Percentiles rank a stretch among this genome's conserved stretches.
Evolutionary conservation across 2,113 vertebrate species (phyloP).

Genomic region (Xenus cinereus): DNA sequence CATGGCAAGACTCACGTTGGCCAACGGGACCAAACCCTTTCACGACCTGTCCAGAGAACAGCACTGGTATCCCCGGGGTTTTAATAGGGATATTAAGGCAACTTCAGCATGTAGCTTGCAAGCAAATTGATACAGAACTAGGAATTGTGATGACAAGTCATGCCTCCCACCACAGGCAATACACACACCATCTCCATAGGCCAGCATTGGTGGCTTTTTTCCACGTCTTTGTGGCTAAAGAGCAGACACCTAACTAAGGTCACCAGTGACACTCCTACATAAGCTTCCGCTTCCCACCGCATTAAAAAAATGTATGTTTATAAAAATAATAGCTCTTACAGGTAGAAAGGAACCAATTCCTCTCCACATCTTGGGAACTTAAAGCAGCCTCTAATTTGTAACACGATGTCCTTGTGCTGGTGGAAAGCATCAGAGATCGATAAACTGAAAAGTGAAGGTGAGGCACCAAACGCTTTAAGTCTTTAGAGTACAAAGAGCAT

Average conservation of each 20-base stretch:
- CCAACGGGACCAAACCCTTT: neutral
- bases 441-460: neutral
- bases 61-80: neutral
- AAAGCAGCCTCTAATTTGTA: neutral
- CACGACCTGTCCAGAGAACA: neutral
- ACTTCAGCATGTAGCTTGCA: neutral
- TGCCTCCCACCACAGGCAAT: neutral
- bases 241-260: neutral
- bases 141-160: neutral
- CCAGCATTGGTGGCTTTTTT: neutral
- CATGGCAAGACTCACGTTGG: neutral
- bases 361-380: neutral
- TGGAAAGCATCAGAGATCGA: neutral
- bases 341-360: neutral
- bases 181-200: rapidly evolving
- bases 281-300: neutral
- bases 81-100: neutral
- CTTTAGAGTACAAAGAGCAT: neutral
- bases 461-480: neutral
- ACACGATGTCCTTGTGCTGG: neutral
- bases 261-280: neutral
- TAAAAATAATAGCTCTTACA: neutral
- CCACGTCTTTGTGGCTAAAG: neutral
- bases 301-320: neutral
- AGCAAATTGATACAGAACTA: neutral